Evolutionary conservation across 2,888 invertebrate species (phyloP).

Genomic region (Plebejus argus): DNA sequence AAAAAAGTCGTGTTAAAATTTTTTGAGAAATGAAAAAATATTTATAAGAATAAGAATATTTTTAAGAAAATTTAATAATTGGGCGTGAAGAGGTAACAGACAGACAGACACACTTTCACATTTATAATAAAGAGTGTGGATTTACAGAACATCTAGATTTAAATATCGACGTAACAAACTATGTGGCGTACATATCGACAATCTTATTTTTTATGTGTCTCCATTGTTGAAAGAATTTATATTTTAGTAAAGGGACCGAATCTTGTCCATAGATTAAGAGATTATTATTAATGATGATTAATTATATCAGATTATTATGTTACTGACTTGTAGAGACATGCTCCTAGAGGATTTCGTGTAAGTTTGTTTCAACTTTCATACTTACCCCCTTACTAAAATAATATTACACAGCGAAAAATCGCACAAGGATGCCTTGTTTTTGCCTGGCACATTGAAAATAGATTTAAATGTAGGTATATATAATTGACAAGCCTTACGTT

Average conservation of each 20-base stretch:
- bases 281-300: slow-evolving; percentile 74
- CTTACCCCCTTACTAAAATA: background rate
- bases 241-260: slow-evolving; percentile 52
- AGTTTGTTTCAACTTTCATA: background rate
- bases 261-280: slow-evolving; percentile 58
- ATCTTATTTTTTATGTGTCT: slow-evolving; percentile 67
- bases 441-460: too few species aligned
- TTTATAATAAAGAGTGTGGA: too few species aligned
- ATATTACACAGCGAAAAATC: too few species aligned
- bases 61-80: too few species aligned
- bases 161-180: background rate
- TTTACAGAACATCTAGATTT: background rate
- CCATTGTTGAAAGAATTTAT: slow-evolving; percentile 53
- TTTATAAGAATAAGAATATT: too few species aligned
- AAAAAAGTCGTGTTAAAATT: too few species aligned
- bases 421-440: too few species aligned
- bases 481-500: too few species aligned
- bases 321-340: slow-evolving; percentile 4
- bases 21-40: too few species aligned
- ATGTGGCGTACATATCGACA: slow-evolving; percentile 52
- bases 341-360: background rate
- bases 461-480: too few species aligned
- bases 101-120: too few species aligned
- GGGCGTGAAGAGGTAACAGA: too few species aligned
- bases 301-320: slow-evolving; percentile 61